These are phyloP conservation scores for Arvicanthis niloticus DNA, from an alignment of 2,113 vertebrate species.

Conservation along the genomic window DNA sequence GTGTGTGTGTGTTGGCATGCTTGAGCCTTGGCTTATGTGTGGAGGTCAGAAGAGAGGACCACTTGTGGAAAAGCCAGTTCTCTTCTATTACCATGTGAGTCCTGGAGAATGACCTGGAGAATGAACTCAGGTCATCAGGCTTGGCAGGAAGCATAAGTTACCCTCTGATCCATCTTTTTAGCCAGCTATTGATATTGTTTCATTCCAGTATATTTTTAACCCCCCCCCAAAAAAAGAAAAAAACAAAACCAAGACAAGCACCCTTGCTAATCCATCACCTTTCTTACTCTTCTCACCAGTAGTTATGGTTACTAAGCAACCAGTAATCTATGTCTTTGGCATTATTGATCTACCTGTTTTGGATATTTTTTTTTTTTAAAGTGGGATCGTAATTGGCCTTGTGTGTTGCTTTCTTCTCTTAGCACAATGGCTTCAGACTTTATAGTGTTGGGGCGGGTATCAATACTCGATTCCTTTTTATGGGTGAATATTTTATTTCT, in stretches of 20 bases:
- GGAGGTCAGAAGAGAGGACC: background rate
- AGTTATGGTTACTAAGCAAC: background rate
- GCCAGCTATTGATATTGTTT: background rate
- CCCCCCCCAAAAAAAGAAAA: background rate
- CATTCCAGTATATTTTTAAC: constrained; percentile 1
- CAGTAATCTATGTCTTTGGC: background rate
- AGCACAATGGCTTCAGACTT: background rate
- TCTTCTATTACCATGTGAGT: background rate
- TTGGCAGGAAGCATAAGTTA: background rate
- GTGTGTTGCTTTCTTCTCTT: background rate
- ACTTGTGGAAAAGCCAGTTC: background rate
- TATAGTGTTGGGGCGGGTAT: background rate
- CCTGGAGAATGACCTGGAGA: background rate
- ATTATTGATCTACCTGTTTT: background rate
- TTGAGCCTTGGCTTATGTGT: background rate
- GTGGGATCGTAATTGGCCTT: background rate
- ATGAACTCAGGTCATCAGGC: background rate
- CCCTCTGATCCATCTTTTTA: background rate
- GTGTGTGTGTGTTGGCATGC: background rate
- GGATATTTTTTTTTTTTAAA: background rate
- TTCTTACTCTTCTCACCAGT: too few relatives aligned
- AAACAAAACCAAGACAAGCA: background rate
- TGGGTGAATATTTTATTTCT: background rate
- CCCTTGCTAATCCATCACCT: background rate
- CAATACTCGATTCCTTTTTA: background rate